Evolutionary conservation across 2,888 invertebrate genomes (phyloP), one percentile per base, ranked within the genome.

Genomic region (Campoplex capitator): DNA sequence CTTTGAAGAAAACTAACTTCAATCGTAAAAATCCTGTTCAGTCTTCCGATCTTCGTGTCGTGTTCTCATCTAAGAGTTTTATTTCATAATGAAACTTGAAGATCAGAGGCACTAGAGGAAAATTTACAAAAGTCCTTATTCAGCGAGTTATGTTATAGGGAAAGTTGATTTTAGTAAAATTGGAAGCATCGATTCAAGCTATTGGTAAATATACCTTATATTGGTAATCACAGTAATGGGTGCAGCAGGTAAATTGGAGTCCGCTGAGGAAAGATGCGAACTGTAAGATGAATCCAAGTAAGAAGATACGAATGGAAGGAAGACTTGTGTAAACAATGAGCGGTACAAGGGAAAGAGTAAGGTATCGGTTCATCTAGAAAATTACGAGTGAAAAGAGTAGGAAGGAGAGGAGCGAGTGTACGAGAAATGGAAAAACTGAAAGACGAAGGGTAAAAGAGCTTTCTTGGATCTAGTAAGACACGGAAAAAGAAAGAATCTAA

Each of bases 301-400:
- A 77, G 70, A 77, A 76, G 42, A 75, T 82, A 81, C 73, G 74
- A 67, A 82, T 65, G 32, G 71, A 84, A 77, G 84, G 38, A 32
- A 79, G 54, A 71, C 51, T 38, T 67, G 70, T 70, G 62, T 75
- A 70, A 82, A 82, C 87, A 84, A 82, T 82, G 65, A 82, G 58
- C 82, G 77, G 68, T 68, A 73, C 78, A 84, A 84, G 9, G 9
- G 58, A 74, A 56, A 74, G 28, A 82, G 54, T 23, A 56, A 65
- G 48, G 76, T 42, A 18, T 68, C 28, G 16, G 68, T 79, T 83
- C 83, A 82, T 83, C 77, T 79, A 32, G 75, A 67, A 76, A 87
- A 87, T 87, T 82, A 84, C 82, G 78, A 74, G 84, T 51, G 84
- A 77, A 85, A 82, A 68, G 82, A 71, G 82, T 62, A 62, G 70